A percentile compares a stretch with the other conserved stretches of the same genome.
Evolutionary conservation across 2,888 invertebrate genomes (phyloP).

Genomic region (Dione juno): DNA sequence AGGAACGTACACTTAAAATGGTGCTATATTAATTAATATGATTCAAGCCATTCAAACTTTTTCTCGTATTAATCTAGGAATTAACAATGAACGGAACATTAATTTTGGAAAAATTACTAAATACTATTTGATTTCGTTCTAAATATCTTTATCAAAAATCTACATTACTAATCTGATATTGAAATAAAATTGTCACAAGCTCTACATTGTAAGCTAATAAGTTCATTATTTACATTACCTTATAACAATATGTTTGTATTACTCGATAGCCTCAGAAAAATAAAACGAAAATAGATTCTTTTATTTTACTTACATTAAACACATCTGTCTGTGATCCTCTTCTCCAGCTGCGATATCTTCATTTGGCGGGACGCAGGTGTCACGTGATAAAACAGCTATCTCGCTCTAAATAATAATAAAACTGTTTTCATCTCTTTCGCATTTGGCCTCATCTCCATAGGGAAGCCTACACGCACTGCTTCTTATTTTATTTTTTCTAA

Average conservation of each 20-base stretch:
- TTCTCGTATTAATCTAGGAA: too few relatives aligned
- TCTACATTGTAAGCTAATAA: not conserved
- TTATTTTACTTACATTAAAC: constrained; percentile 53
- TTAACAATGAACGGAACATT: too few relatives aligned
- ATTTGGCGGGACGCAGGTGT: constrained; percentile 83
- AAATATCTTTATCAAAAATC: not conserved
- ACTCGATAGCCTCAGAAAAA: constrained; percentile 29
- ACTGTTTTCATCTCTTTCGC: constrained; percentile 57
- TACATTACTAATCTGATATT: not conserved
- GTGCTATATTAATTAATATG: too few relatives aligned
- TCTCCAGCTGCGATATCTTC: constrained; percentile 82
- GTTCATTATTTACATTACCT: constrained; percentile 5
- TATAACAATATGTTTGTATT: constrained; percentile 23
- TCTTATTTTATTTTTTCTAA: constrained; percentile 60
- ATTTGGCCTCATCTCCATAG: constrained; percentile 66
- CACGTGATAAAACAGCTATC: constrained; percentile 65
- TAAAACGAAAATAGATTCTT: constrained; percentile 36
- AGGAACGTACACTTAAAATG: not conserved
- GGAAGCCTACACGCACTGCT: constrained; percentile 60
- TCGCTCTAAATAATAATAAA: constrained; percentile 50
- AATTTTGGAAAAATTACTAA: too few relatives aligned
- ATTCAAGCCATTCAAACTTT: too few relatives aligned
- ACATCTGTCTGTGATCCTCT: constrained; percentile 64
- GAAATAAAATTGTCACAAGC: not conserved
- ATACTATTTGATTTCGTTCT: too few relatives aligned